These are phyloP conservation scores for Atta cephalotes DNA, from an alignment of 1,140 invertebrate genomes.

Conservation along the genomic window DNA sequence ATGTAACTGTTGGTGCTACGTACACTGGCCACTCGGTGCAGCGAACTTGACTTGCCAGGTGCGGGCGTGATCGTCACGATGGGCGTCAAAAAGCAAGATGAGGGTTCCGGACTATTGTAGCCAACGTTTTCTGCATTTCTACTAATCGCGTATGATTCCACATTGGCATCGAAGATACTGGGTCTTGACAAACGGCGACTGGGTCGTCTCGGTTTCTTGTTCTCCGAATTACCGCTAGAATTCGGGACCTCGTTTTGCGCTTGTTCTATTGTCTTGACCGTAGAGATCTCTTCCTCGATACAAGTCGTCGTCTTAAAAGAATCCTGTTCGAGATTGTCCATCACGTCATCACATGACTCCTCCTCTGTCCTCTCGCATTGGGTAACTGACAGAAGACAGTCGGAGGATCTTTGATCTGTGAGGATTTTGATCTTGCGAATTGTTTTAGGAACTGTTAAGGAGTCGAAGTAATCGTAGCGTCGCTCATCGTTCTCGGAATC, in stretches of 20 bases:
- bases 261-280: background rate
- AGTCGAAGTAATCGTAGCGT: slow-evolving; percentile 52
- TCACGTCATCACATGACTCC: background rate
- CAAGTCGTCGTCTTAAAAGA: background rate
- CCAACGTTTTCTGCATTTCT: slow-evolving; percentile 39
- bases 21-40: slow-evolving; percentile 83
- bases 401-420: slow-evolving; percentile 5
- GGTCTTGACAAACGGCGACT: slow-evolving; percentile 46
- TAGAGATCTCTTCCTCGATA: slow-evolving; percentile 9
- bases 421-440: background rate
- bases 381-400: slow-evolving; percentile 15
- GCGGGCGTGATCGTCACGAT: slow-evolving; percentile 85
- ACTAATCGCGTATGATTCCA: background rate
- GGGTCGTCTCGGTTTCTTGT: background rate
- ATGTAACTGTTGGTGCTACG: slow-evolving; percentile 87
- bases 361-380: background rate
- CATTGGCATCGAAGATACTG: background rate
- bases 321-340: background rate
- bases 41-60: slow-evolving; percentile 81
- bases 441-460: slow-evolving; percentile 48
- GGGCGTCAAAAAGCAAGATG: slow-evolving; percentile 77
- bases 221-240: slow-evolving; percentile 12
- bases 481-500: slow-evolving; percentile 45
- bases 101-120: slow-evolving; percentile 32
- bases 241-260: background rate